Evolutionary conservation across 2,888 invertebrate species (phyloP).

Genomic region (Spodoptera picta): DNA sequence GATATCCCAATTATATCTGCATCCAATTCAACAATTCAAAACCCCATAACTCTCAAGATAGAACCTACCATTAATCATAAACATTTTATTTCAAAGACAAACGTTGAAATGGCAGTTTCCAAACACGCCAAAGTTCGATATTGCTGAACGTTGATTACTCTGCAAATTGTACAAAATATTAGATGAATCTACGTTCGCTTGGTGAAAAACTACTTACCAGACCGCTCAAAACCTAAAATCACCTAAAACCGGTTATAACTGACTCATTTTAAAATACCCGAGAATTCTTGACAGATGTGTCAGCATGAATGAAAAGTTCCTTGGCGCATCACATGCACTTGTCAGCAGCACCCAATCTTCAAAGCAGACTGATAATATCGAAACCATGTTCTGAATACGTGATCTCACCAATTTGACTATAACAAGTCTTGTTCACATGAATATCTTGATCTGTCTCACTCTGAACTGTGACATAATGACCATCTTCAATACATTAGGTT

Average conservation of each 20-base stretch:
- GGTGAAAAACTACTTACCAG: no score
- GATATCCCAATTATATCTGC: conserved; percentile 12
- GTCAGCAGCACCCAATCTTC: conserved; percentile 69
- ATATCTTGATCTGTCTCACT: conserved; percentile 58
- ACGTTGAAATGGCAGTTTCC: no score
- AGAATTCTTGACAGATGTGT: not conserved
- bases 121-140: no score
- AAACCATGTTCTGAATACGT: conserved; percentile 78
- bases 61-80: no score
- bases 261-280: not conserved
- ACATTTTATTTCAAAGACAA: no score
- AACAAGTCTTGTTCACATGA: conserved; percentile 86
- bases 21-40: not conserved
- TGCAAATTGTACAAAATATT: no score
- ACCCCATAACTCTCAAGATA: no score
- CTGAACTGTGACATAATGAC: conserved; percentile 35
- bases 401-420: conserved; percentile 77
- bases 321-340: conserved; percentile 25
- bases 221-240: no score
- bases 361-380: conserved; percentile 71
- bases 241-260: no score
- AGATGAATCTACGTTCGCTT: no score
- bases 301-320: conserved; percentile 13
- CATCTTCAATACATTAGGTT: conserved; percentile 40
- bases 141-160: no score